These are phyloP conservation scores for Tanypteryx hageni DNA, from an alignment of 2,888 invertebrate genomes.

Conservation along the genomic window DNA sequence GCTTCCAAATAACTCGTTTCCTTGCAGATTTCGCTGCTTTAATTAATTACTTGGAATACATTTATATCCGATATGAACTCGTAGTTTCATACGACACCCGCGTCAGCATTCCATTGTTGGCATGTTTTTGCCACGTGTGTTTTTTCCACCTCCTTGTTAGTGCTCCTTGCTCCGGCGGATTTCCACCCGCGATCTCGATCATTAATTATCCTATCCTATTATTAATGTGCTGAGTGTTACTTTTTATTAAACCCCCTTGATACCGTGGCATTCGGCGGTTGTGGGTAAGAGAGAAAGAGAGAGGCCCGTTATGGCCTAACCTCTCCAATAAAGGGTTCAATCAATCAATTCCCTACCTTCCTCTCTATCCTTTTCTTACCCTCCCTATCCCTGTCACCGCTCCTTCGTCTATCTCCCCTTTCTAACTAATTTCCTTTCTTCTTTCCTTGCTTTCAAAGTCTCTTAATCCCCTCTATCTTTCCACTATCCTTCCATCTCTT, in stretches of 20 bases:
- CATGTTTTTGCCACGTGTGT: too few relatives aligned
- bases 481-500: not conserved
- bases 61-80: not conserved
- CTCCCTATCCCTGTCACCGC: not conserved
- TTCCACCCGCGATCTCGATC: not conserved
- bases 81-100: not conserved
- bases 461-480: not conserved
- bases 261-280: too few relatives aligned
- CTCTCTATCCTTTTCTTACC: not conserved
- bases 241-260: not conserved
- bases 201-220: conserved; percentile 20
- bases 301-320: not conserved
- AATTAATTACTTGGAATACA: not conserved
- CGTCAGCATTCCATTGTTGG: not conserved
- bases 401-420: not conserved
- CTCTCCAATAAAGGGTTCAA: conserved; percentile 10
- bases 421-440: not conserved
- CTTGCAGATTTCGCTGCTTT: not conserved
- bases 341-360: not conserved
- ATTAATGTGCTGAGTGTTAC: not conserved
- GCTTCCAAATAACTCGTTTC: not conserved
- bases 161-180: not conserved
- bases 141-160: too few relatives aligned
- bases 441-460: not conserved
- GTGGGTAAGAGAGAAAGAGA: too few relatives aligned